Evolutionary conservation across 2,113 vertebrate species (phyloP), one percentile per base, ranked within the genome.

Genomic region (Chamaetylas fuelleborni): DNA sequence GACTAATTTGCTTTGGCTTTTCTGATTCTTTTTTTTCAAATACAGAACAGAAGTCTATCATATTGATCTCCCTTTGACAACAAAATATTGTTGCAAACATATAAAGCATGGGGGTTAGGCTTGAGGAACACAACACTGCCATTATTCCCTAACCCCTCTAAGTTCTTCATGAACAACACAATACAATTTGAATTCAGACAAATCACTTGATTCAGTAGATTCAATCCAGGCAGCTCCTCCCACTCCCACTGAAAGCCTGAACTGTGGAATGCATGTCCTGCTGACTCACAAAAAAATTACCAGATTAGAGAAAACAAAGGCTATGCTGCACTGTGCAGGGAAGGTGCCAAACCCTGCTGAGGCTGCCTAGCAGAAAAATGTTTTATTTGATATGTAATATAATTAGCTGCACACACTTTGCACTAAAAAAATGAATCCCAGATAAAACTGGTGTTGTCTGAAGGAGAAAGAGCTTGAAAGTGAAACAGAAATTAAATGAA

Each of bases 241-340:
- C 19, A 36, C n/a, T 76, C 40, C 25, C 2, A 5, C 50, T 57
- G 79, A 87, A 85, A 61, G 53, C 36, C 40, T 71, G 77, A 64
- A 43, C 40, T 42, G 34, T 43, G 53, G 43, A 85, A 87, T 51
- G 17, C 5, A 1, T 13, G 36, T 88, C 70, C 65, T 60, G 43
- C 78, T 88, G 70, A 87, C 70, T 85, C 85, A 86, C 50, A 87
- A 65, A 89, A 89, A 87, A 92, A 42, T 57, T 8, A 88, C n/a
- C 61, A 70, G 50, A 78, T 58, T 25, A 42, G 6, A 70, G 86
- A 65, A 90, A 94, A 93, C 53, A 87, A 87, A 67, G 25, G 16
- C 26, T 62, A 2, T 31, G 56, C 42, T 78, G 25, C 0, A 0
- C 19, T 69, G 4, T 17, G 36, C 67, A 56, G 50, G 40, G 12